These are phyloP conservation scores for Hafferia zeledoni DNA, from an alignment of 2,797 vertebrate genomes.

Conservation along the genomic window DNA sequence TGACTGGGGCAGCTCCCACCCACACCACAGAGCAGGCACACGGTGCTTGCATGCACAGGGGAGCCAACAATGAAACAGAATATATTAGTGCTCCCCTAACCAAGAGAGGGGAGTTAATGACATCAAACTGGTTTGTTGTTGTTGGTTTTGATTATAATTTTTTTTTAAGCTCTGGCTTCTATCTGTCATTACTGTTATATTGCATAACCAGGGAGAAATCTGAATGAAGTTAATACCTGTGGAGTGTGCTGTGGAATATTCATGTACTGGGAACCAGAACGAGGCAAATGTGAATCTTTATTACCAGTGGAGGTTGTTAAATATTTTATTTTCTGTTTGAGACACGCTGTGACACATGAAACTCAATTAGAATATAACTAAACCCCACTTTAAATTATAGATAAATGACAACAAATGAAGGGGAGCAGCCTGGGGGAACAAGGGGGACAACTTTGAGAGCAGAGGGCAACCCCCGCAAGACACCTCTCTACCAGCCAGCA, in stretches of 20 bases:
- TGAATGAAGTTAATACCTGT: slow-evolving; percentile 66
- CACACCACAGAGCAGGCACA: neutral
- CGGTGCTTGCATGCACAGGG: accelerated
- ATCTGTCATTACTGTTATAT: slow-evolving; percentile 41
- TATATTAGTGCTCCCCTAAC: neutral
- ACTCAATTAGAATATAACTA: slow-evolving; percentile 58
- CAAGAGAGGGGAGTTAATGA: neutral
- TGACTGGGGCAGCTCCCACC: neutral
- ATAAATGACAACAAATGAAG: slow-evolving; percentile 44
- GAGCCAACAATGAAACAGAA: neutral
- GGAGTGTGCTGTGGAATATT: slow-evolving; percentile 37
- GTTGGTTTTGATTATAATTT: slow-evolving; percentile 13
- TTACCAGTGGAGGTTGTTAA: slow-evolving; percentile 69
- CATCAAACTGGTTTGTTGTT: neutral
- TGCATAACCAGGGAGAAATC: slow-evolving; percentile 59
- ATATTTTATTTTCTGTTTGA: slow-evolving; percentile 72
- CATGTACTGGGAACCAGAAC: slow-evolving; percentile 47
- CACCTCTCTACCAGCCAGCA: neutral
- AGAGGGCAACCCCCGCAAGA: neutral
- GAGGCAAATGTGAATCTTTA: slow-evolving; percentile 67
- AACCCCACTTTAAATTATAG: slow-evolving; percentile 38
- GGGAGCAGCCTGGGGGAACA: neutral
- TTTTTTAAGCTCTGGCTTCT: slow-evolving; percentile 39
- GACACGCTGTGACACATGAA: slow-evolving; percentile 56
- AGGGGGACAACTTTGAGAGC: neutral